Base-by-base conservation (phyloP, 1,140 invertebrate species). In the Cydia splendana region DNA sequence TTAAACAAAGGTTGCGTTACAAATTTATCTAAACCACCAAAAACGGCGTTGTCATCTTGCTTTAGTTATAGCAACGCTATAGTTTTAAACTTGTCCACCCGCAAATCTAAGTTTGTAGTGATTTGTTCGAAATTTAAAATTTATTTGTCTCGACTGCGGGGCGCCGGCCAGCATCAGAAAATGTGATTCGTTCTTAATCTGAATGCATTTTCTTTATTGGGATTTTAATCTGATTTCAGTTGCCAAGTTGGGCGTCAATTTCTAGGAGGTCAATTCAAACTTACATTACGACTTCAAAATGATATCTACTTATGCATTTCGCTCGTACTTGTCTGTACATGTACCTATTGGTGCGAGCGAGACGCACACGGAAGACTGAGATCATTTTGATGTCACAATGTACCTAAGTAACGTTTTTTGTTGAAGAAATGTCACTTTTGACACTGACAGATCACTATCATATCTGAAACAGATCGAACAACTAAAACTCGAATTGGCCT, bases 131-230 rank as follows among this genome's bases (percentile, higher is more conserved):
- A 71, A 71, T 71, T 71, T 71, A 45, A 71, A 71, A 71, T 71
- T 71, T 71, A 71, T 71, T 71, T 71, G 67, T 71, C 67, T 71
- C 67, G 67, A 42, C 67, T 42, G 34, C 30, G 67, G 18, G 67
- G 67, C 67, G 67, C 67, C 67, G 67, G 67, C 30, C 34, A 34
- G 67, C 34, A 71, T 71, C 67, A 71, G 38, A 45, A 65, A 71
- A 71, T 71, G 67, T 71, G 67, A 71, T 45, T 71, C 34, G 67
- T 38, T 71, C 67, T 71, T 71, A 71, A 71, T 71, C 67, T 71
- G 67, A 38, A 71, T 71, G 67, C 67, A 71, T 18, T 71, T 71
- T 71, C 67, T 71, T 71, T 71, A 45, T 71, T 42, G 67, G 9
- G 34, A 13, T 42, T 38, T 71, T 71, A 38, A 71, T 71, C 34